These are phyloP conservation scores for Tetragonula clypearis DNA, from an alignment of 1,140 invertebrate species.

Conservation along the genomic window DNA sequence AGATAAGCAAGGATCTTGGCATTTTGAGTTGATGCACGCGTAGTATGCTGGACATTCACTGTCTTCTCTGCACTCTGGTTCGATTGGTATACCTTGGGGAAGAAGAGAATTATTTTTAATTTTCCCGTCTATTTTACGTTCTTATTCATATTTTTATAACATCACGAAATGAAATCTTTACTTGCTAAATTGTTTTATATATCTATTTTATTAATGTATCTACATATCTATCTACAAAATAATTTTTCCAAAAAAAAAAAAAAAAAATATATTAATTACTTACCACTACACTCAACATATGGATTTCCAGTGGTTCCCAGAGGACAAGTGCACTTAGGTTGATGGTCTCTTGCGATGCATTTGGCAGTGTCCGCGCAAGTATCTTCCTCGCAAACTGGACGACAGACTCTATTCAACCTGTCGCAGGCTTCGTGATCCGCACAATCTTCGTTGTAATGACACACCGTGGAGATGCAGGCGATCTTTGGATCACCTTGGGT, in stretches of 20 bases:
- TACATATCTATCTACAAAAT: too few species aligned
- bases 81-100: constrained; percentile 60
- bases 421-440: constrained; percentile 93
- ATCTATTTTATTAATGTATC: too few species aligned
- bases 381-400: constrained; percentile 90
- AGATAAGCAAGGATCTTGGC: constrained; percentile 88
- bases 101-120: constrained; percentile 46
- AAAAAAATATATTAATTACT: constrained; percentile 34
- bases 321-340: constrained; percentile 90
- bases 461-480: constrained; percentile 91
- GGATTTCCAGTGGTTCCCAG: constrained; percentile 90
- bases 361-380: constrained; percentile 89
- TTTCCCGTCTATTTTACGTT: too few species aligned
- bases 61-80: constrained; percentile 87
- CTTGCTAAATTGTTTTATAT: too few species aligned
- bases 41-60: constrained; percentile 88
- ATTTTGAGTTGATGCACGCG: constrained; percentile 89
- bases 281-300: constrained; percentile 86
- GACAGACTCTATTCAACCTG: constrained; percentile 90
- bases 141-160: too few species aligned
- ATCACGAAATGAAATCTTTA: too few species aligned
- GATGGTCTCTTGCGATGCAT: constrained; percentile 89
- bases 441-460: constrained; percentile 95
- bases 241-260: too few species aligned
- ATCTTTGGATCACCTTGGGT: constrained; percentile 92